These are phyloP conservation scores for Bimastos eiseni DNA, from an alignment of 2,888 invertebrate species.

Conservation along the genomic window DNA sequence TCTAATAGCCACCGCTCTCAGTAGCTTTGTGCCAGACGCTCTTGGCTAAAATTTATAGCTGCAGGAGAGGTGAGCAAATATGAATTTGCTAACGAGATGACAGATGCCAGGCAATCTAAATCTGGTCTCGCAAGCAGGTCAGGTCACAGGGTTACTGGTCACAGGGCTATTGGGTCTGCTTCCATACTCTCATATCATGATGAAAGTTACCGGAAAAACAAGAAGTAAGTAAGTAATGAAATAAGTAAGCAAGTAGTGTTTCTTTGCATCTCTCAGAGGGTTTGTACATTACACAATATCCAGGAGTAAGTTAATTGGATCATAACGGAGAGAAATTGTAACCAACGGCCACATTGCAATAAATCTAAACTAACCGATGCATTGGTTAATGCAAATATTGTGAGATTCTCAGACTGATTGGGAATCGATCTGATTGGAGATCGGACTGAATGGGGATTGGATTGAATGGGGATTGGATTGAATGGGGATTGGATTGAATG, in stretches of 20 bases:
- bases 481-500: not conserved
- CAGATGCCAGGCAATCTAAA: too few species aligned
- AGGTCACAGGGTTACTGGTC: too few species aligned
- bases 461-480: not conserved
- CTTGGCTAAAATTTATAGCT: not conserved
- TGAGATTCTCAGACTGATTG: not conserved
- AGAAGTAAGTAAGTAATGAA: not conserved
- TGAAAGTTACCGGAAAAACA: not conserved
- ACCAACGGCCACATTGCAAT: not conserved
- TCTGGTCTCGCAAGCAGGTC: too few species aligned
- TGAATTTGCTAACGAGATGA: not conserved
- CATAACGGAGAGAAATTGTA: not conserved
- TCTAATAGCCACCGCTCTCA: not conserved
- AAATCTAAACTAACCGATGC: not conserved
- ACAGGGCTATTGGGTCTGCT: too few species aligned
- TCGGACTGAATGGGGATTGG: not conserved
- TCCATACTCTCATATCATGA: not conserved
- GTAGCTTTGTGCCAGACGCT: not conserved
- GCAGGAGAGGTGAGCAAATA: not conserved
- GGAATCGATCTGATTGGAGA: not conserved
- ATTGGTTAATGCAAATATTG: not conserved
- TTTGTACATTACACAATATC: not conserved
- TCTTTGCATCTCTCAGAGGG: not conserved
- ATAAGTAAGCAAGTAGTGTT: not conserved
- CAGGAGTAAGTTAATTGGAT: not conserved